phyloP scores from a whole-genome alignment of 2,113 vertebrate genomes.

The Dascyllus trimaculatus region DNA sequence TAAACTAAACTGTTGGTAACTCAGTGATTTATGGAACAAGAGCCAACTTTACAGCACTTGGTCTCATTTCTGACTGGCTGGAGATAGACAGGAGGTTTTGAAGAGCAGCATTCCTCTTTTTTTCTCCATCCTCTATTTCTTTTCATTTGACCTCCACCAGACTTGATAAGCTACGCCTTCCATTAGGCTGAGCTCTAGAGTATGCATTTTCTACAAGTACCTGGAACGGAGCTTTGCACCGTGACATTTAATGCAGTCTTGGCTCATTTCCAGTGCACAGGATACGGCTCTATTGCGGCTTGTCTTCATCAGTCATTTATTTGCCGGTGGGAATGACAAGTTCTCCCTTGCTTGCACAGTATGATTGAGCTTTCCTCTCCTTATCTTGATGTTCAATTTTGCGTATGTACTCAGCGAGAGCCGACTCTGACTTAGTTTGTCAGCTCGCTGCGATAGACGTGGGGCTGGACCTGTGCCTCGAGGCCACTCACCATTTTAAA shows the following conservation, averaged over 20 bases:
- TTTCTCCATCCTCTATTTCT: background rate
- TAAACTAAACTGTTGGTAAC: no score
- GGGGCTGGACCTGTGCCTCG: conserved; percentile 45
- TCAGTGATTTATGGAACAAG: no score
- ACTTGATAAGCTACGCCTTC: background rate
- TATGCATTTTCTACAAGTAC: background rate
- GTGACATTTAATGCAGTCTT: background rate
- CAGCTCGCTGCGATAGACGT: conserved; percentile 8
- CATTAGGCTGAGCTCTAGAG: background rate
- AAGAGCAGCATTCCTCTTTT: background rate
- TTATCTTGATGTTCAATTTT: conserved; percentile 38
- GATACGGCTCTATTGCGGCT: conserved; percentile 8
- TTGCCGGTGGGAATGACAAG: background rate
- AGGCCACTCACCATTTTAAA: conserved; percentile 54
- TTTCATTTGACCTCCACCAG: background rate
- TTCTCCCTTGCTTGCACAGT: conserved; percentile 2
- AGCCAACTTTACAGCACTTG: no score
- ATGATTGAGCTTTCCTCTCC: conserved; percentile 17
- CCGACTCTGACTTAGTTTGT: conserved; percentile 5
- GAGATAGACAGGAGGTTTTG: no score
- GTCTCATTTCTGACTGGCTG: no score
- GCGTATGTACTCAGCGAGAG: background rate
- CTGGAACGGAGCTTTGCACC: background rate
- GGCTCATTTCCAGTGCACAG: conserved; percentile 8
- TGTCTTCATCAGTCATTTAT: conserved; percentile 24